Conservation (phyloP, 2,888 invertebrate genomes). For the Drosophila emarginata region DNA sequence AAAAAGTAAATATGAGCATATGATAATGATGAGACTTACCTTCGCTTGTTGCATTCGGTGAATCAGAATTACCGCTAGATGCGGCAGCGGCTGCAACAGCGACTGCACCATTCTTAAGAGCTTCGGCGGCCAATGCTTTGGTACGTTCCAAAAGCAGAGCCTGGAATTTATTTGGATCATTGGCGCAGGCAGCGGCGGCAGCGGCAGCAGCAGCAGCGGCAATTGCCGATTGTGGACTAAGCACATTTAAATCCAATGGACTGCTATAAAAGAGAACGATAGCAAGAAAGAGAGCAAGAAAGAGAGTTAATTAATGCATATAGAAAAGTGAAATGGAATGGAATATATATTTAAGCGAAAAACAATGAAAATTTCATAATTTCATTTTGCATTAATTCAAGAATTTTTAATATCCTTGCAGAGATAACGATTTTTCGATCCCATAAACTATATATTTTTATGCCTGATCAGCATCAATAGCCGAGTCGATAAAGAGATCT, state of each 20-base stretch:
- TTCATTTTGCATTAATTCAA: too few relatives aligned
- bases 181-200: constrained; percentile 86
- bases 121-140: constrained; percentile 85
- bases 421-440: too few relatives aligned
- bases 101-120: constrained; percentile 81
- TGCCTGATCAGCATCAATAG: too few relatives aligned
- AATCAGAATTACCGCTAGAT: not conserved
- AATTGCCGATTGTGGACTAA: constrained; percentile 84
- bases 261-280: constrained; percentile 57
- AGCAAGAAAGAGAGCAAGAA: not conserved
- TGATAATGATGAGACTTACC: constrained; percentile 50
- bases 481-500: too few relatives aligned
- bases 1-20: not conserved
- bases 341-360: not conserved
- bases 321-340: constrained; percentile 33
- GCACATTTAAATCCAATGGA: constrained; percentile 85
- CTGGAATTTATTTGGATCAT: constrained; percentile 87
- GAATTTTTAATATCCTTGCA: too few relatives aligned
- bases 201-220: constrained; percentile 85
- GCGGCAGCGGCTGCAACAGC: constrained; percentile 29
- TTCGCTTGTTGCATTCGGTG: constrained; percentile 62
- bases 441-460: too few relatives aligned
- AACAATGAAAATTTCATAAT: not conserved
- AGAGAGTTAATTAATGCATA: not conserved
- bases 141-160: constrained; percentile 90